A percentile compares a stretch with the other conserved stretches of the same genome.
These are phyloP conservation scores for Altica lythri DNA, from an alignment of 2,888 invertebrate species.

Conservation along the genomic window DNA sequence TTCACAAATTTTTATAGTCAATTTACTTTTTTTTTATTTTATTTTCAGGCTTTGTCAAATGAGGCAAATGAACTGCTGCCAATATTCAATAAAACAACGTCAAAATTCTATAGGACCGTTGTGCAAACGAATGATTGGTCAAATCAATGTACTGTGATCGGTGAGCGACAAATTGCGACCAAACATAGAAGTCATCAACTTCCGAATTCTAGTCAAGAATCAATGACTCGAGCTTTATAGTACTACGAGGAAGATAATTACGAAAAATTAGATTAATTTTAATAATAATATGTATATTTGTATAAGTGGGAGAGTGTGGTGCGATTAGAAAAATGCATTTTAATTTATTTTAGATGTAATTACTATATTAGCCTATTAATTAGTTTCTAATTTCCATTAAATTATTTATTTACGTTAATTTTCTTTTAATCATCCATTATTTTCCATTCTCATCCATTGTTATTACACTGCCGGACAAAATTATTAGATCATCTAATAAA, in stretches of 20 bases:
- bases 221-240: slow-evolving; percentile 48
- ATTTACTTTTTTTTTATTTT: slow-evolving; percentile 14
- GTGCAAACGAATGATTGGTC: slow-evolving; percentile 91
- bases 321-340: slow-evolving; percentile 4
- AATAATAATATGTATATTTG: slow-evolving; percentile 1
- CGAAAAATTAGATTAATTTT: slow-evolving; percentile 16
- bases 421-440: too few relatives aligned
- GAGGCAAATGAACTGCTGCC: slow-evolving; percentile 97
- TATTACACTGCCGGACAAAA: too few relatives aligned
- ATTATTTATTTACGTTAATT: too few relatives aligned
- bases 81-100: slow-evolving; percentile 95
- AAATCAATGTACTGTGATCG: slow-evolving; percentile 62
- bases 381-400: too few relatives aligned
- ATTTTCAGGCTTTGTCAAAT: slow-evolving; percentile 82
- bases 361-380: too few relatives aligned
- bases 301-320: neutral
- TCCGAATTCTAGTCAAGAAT: slow-evolving; percentile 53
- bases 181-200: slow-evolving; percentile 55
- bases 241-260: slow-evolving; percentile 3
- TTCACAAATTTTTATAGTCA: neutral
- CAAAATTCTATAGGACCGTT: slow-evolving; percentile 83
- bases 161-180: slow-evolving; percentile 51
- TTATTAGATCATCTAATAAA: too few relatives aligned
- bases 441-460: too few relatives aligned
- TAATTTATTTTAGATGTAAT: too few relatives aligned